These are phyloP conservation scores for Scortum barcoo DNA, from an alignment of 2,113 vertebrate genomes.

Conservation along the genomic window DNA sequence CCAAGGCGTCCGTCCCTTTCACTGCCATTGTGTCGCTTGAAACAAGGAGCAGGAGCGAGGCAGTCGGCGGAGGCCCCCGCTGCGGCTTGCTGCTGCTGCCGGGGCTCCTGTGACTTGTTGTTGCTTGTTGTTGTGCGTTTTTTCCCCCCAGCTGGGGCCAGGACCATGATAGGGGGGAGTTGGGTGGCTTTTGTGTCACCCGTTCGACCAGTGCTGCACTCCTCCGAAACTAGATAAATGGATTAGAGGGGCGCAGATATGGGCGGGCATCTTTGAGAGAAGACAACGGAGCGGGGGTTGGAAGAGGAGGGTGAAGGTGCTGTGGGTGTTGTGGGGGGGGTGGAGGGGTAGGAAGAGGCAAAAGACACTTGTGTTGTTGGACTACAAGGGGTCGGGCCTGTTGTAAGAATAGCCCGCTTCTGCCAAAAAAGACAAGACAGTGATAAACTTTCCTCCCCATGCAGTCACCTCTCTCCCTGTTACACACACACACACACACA, in stretches of 20 bases:
- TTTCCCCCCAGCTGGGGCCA: constrained; percentile 55
- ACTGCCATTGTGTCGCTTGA: constrained; percentile 63
- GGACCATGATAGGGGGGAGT: constrained; percentile 28
- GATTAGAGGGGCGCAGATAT: constrained; percentile 89
- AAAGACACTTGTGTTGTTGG: constrained; percentile 84
- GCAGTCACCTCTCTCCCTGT: constrained; percentile 82
- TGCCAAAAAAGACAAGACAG: constrained; percentile 89
- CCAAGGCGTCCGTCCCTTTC: constrained; percentile 64
- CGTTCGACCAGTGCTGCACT: constrained; percentile 82
- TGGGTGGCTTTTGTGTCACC: constrained; percentile 84
- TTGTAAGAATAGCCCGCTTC: constrained; percentile 86
- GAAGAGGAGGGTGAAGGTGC: constrained; percentile 56
- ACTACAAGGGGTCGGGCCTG: constrained; percentile 81
- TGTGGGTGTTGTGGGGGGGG: too few relatives aligned
- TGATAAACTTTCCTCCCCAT: constrained; percentile 91
- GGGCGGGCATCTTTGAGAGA: constrained; percentile 85
- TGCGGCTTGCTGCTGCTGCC: constrained; percentile 84
- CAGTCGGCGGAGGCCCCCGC: constrained; percentile 77
- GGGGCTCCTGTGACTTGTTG: constrained; percentile 75
- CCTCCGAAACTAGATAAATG: constrained; percentile 89
- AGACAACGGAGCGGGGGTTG: constrained; percentile 82
- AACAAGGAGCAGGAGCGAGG: constrained; percentile 74
- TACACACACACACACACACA: constrained; percentile 55
- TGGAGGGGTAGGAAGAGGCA: constrained; percentile 63
- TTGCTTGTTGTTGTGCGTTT: constrained; percentile 67